Conservation (phyloP, 1,140 invertebrate species). For the Drosophila sturtevanti region DNA sequence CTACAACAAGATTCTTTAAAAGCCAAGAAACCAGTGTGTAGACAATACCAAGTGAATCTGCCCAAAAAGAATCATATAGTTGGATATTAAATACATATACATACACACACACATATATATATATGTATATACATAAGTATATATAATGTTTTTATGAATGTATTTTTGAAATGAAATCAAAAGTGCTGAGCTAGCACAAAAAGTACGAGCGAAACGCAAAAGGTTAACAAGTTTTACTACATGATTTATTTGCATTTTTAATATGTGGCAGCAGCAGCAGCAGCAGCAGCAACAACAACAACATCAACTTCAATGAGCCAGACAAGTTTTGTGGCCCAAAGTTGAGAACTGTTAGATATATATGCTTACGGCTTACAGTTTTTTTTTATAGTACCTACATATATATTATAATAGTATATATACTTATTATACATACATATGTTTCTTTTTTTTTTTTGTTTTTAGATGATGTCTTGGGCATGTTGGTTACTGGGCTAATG, state of each 20-base stretch:
- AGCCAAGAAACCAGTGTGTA: conserved; percentile 45
- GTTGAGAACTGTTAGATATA: conserved; percentile 33
- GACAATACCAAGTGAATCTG: conserved; percentile 66
- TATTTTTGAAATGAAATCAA: conserved; percentile 70
- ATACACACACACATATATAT: not conserved
- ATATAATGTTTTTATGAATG: not conserved
- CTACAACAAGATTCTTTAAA: conserved; percentile 72
- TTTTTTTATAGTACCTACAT: conserved; percentile 5
- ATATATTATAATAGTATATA: conserved; percentile 9
- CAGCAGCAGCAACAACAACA: conserved; percentile 6
- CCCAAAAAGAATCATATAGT: conserved; percentile 56
- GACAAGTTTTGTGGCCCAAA: conserved; percentile 17
- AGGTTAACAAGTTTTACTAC: conserved; percentile 81
- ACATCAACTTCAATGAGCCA: conserved; percentile 20
- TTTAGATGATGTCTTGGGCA: conserved; percentile 45
- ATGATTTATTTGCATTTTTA: conserved; percentile 81
- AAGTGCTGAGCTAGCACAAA: conserved; percentile 61
- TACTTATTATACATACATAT: conserved; percentile 37
- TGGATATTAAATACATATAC: not conserved
- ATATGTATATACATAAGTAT: not conserved
- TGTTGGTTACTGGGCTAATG: conserved; percentile 78
- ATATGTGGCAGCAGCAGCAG: conserved; percentile 50
- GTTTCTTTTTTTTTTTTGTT: conserved; percentile 41
- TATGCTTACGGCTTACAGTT: not conserved
- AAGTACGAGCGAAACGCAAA: conserved; percentile 54